Percentiles rank a stretch among this genome's conserved stretches.
phyloP scores from a whole-genome alignment of 2,888 invertebrate species.

The Polymixis lichenea region DNA sequence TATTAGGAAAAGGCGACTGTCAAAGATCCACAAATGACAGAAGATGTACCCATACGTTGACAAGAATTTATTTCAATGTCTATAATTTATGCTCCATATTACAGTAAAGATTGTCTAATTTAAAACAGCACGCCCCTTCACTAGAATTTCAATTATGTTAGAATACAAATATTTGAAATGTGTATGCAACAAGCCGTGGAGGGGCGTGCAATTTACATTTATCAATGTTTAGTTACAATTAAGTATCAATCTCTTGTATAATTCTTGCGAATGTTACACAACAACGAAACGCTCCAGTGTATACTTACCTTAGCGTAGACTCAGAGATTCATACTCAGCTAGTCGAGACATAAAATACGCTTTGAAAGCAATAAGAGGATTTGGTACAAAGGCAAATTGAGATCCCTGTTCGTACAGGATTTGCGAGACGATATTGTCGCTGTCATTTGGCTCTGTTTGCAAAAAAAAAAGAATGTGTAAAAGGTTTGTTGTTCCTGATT shows the following conservation, averaged over 20 bases:
- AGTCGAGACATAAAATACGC: slow-evolving; percentile 62
- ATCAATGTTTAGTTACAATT: too few relatives aligned
- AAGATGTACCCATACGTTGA: too few relatives aligned
- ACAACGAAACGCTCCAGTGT: slow-evolving; percentile 7
- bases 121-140: too few relatives aligned
- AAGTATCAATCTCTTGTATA: not conserved
- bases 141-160: too few relatives aligned
- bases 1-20: too few relatives aligned
- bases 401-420: slow-evolving; percentile 64
- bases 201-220: too few relatives aligned
- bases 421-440: slow-evolving; percentile 60
- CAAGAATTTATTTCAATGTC: too few relatives aligned
- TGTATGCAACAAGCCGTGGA: too few relatives aligned
- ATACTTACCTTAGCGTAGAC: slow-evolving; percentile 23
- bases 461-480: slow-evolving; percentile 45
- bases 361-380: slow-evolving; percentile 69
- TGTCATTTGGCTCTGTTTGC: slow-evolving; percentile 52
- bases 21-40: too few relatives aligned
- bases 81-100: too few relatives aligned
- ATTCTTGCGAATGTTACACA: not conserved
- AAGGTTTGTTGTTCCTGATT: slow-evolving; percentile 46
- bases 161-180: too few relatives aligned
- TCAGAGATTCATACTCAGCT: slow-evolving; percentile 51
- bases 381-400: slow-evolving; percentile 66
- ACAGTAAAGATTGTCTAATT: too few relatives aligned